Evolutionary conservation across 2,888 invertebrate species (phyloP).

Genomic region (Ichneumon xanthorius): DNA sequence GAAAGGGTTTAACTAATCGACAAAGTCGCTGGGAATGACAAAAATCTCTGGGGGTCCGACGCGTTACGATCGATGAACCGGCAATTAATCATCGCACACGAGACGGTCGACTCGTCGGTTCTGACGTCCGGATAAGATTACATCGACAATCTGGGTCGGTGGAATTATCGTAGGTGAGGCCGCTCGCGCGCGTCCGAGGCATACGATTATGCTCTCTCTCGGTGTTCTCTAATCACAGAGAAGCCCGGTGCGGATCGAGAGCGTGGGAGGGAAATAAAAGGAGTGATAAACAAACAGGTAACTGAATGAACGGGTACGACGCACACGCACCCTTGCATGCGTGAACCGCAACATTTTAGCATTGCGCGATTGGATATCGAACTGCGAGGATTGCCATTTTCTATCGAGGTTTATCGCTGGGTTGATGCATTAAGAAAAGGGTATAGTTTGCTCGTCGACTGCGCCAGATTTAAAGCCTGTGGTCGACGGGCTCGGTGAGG

Average conservation of each 20-base stretch:
- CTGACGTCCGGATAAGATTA: constrained; percentile 33
- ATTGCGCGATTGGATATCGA: constrained; percentile 5
- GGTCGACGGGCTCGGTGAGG: constrained; percentile 20
- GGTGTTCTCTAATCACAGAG: not conserved
- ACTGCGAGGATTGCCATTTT: constrained; percentile 23
- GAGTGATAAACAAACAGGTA: constrained; percentile 9
- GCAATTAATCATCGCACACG: constrained; percentile 44
- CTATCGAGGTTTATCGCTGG: constrained; percentile 62
- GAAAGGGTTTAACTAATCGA: not conserved
- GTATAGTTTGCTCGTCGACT: constrained; percentile 48
- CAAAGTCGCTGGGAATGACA: not conserved
- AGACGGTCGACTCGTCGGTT: not conserved
- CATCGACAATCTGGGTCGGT: constrained; percentile 19
- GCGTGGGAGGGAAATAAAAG: constrained; percentile 15
- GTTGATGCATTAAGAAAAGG: constrained; percentile 25
- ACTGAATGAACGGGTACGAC: not conserved
- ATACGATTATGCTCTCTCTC: not conserved
- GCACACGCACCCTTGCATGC: not conserved
- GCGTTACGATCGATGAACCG: constrained; percentile 26
- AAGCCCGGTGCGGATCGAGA: not conserved
- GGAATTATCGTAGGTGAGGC: not conserved
- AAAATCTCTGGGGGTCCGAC: constrained; percentile 1
- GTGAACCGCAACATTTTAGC: not conserved
- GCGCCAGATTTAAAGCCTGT: constrained; percentile 56
- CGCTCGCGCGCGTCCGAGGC: not conserved